Base-by-base conservation (phyloP, 2,113 vertebrate species). In the Cochlearius cochlearius region DNA sequence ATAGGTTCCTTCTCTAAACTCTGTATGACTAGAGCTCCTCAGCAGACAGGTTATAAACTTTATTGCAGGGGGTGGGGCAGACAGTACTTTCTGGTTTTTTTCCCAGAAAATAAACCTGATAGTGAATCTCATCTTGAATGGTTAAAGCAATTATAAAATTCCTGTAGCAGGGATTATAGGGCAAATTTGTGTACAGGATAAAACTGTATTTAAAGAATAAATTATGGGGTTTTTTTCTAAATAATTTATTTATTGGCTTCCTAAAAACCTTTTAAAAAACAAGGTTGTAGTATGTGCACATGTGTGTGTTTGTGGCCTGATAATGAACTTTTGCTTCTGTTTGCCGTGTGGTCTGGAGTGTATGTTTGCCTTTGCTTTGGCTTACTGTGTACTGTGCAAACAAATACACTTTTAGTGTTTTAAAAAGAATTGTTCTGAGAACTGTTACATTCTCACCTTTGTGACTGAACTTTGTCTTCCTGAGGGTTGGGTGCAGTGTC, bases 291-390 rank as follows among this genome's bases (percentile, higher is more conserved):
- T 45, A 43, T 58, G 7, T 78, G 11, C 74, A 78, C 32, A 15
- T 74, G 21, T 81, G 16, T 75, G 18, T 78, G 17, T 68, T 80
- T 92, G n/a, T 92, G 80, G 74, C 60, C 71, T 75, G 52, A 47
- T 66, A 94, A 68, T 81, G 78, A 96, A 92, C 78, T 88, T 50
- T 58, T 77, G 69, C n/a, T 12, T 62, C 66, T 84, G n/a, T 86
- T 84, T 82, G 34, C 32, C 29, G 62, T 71, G 66, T 94, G 66
- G 73, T 89, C 76, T 82, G 50, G 59, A 41, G 39, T 52, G 38
- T 78, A 39, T 81, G 84, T 72, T 95, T 62, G 63, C 69, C 50
- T 97, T 95, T 97, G 56, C 85, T 95, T 97, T 82, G 89, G 94
- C 91, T 78, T 93, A 73, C 66, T 75, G 69, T 45, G 13, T 86